Evolutionary conservation across 2,797 vertebrate genomes (phyloP).

Genomic region (Anguilla obscura): DNA sequence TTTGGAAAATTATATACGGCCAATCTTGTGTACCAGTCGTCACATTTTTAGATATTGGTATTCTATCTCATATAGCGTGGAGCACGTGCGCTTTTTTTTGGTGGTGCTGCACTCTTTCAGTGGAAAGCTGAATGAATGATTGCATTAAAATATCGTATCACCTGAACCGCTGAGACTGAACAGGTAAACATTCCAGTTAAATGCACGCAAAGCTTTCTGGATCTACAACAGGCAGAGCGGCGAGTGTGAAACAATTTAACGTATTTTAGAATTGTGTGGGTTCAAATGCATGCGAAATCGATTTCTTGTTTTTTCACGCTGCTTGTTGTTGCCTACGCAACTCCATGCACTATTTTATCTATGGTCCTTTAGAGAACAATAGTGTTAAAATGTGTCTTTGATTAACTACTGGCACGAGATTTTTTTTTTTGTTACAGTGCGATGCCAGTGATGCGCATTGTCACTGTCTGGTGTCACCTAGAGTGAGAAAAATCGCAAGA

Average conservation of each 20-base stretch:
- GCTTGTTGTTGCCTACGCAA: slow-evolving; percentile 22
- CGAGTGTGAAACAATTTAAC: background rate
- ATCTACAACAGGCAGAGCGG: background rate
- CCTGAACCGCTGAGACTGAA: slow-evolving; percentile 27
- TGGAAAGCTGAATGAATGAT: slow-evolving; percentile 24
- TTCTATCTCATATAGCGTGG: background rate
- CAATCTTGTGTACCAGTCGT: background rate
- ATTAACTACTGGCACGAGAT: background rate
- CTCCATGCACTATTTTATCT: slow-evolving; percentile 11
- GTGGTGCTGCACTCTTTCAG: slow-evolving; percentile 24
- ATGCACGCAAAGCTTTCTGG: background rate
- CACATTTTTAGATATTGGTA: background rate
- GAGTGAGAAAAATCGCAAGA: background rate
- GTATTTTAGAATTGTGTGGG: background rate
- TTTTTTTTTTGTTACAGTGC: background rate
- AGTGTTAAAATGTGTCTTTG: background rate
- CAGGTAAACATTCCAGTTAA: slow-evolving; percentile 20
- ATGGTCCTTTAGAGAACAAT: background rate
- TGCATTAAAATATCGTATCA: slow-evolving; percentile 21
- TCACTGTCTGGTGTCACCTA: background rate
- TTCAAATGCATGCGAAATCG: background rate
- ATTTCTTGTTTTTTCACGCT: slow-evolving; percentile 14
- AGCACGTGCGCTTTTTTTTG: slow-evolving; percentile 28
- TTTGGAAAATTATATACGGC: background rate
- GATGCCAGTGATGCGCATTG: background rate